Evolutionary conservation across 1,140 invertebrate species (phyloP), one percentile per base, ranked within the genome.

Genomic region (Pseudomyrmex dendroicus): DNA sequence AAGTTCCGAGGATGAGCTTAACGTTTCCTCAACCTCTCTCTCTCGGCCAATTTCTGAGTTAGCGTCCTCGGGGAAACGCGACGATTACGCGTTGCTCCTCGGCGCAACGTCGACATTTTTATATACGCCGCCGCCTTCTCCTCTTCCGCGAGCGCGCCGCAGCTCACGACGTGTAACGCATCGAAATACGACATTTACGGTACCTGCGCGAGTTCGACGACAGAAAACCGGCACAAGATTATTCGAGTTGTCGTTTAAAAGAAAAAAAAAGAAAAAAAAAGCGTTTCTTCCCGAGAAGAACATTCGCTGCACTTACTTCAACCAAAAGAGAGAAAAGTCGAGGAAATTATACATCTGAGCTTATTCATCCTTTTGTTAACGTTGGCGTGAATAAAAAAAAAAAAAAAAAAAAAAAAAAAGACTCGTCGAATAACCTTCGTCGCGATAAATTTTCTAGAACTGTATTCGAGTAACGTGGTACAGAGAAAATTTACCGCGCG

Each of bases 1-100:
- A 80, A 80, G 76, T 80, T 80, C 54, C 54, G 44, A 35, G 35
- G 66, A 80, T 80, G 76, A 80, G 76, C 76, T 80, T 72, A 80
- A 52, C 62, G 12, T 7, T 13, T 48, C 56, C 68, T 22, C 68
- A 20, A 15, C 54, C n/a, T 35, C 5, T 35, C 54, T 70, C 59
- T 25, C 54, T 61, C 54, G 54, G 66, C 50, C 76, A 70, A 70
- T 70, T 22, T 44, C n/a, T 80, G 54, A 80, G 54, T 80, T 80
- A 80, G 20, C 2, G 54, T 48, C 76, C 66, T 72, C 22, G 2
- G 76, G 76, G 76, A 72, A 35, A 46, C 44, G 64, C 44, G 64
- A 50, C 64, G 64, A 80, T 80, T 80, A 72, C 76, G 61, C 12
- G 76, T 59, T 80, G 66, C 64, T 70, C 35, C 35, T 35, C 35